These are phyloP conservation scores for Anolis carolinensis DNA, from an alignment of 2,113 vertebrate genomes.

Conservation along the genomic window DNA sequence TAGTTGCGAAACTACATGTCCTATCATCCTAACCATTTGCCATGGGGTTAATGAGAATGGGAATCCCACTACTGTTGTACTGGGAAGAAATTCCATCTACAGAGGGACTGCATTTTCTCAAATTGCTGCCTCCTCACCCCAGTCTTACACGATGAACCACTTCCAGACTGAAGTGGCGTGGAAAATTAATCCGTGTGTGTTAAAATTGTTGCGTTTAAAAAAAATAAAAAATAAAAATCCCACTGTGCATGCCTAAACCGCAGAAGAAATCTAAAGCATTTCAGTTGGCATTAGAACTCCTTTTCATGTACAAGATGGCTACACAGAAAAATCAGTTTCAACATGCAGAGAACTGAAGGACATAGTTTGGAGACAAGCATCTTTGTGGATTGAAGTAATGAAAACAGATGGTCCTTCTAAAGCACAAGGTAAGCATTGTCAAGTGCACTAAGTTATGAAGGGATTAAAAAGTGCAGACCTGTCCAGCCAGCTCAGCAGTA, in stretches of 20 bases:
- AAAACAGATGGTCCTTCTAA: conserved; percentile 14
- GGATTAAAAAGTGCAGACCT: conserved; percentile 25
- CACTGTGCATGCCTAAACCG: too few relatives aligned
- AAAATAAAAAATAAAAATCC: too few relatives aligned
- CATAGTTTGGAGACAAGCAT: conserved; percentile 1
- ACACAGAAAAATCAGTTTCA: background rate
- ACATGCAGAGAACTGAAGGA: conserved; percentile 11
- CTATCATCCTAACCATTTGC: too few relatives aligned
- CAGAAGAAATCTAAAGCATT: too few relatives aligned
- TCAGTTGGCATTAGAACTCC: background rate
- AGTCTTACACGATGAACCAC: background rate
- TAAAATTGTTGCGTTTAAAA: background rate
- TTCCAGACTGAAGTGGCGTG: background rate
- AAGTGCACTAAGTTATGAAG: conserved; percentile 14
- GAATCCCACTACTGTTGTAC: too few relatives aligned
- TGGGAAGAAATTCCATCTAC: too few relatives aligned
- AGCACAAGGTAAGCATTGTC: conserved; percentile 31
- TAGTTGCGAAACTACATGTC: too few relatives aligned
- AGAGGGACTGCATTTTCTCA: too few relatives aligned
- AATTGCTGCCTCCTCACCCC: too few relatives aligned
- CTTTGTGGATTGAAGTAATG: conserved; percentile 16
- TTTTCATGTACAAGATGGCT: background rate
- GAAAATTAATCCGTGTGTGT: background rate
- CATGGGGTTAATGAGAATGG: too few relatives aligned
- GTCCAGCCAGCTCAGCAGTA: conserved; percentile 13